These are phyloP conservation scores for Cromileptes altivelis DNA, from an alignment of 2,113 vertebrate genomes.

Conservation along the genomic window DNA sequence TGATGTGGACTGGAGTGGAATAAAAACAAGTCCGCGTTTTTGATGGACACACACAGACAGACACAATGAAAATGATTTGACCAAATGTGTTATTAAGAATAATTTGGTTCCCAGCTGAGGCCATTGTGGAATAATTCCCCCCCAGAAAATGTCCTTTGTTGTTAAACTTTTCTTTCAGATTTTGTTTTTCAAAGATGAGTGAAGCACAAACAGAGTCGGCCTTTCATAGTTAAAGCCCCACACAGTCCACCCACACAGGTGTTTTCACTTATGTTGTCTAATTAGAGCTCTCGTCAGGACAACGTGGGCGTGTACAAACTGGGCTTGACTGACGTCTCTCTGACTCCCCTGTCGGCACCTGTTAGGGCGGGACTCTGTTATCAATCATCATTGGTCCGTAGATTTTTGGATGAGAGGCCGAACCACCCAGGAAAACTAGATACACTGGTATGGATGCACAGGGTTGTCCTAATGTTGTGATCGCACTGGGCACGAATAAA, in stretches of 20 bases:
- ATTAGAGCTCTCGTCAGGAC: neutral
- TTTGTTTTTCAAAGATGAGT: neutral
- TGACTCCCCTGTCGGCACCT: neutral
- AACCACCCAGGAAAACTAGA: neutral
- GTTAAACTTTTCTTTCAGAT: neutral
- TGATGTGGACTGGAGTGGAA: neutral
- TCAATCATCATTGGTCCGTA: neutral
- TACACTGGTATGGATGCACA: too few species aligned
- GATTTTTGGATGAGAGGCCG: neutral
- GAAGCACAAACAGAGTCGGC: neutral
- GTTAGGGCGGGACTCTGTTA: neutral
- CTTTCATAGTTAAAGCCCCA: neutral
- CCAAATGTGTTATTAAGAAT: slow-evolving; percentile 10
- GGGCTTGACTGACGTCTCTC: neutral
- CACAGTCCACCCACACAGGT: slow-evolving; percentile 1
- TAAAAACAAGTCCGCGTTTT: neutral
- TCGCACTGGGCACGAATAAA: too few species aligned
- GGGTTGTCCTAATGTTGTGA: too few species aligned
- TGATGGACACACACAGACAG: slow-evolving; percentile 2
- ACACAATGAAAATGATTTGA: slow-evolving; percentile 11
- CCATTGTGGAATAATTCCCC: neutral
- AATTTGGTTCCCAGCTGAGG: slow-evolving; percentile 19
- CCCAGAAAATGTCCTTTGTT: neutral
- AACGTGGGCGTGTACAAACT: neutral
- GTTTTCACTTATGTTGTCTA: neutral